Base-by-base conservation (phyloP, 2,113 vertebrate genomes). In the Podarcis cretensis region DNA sequence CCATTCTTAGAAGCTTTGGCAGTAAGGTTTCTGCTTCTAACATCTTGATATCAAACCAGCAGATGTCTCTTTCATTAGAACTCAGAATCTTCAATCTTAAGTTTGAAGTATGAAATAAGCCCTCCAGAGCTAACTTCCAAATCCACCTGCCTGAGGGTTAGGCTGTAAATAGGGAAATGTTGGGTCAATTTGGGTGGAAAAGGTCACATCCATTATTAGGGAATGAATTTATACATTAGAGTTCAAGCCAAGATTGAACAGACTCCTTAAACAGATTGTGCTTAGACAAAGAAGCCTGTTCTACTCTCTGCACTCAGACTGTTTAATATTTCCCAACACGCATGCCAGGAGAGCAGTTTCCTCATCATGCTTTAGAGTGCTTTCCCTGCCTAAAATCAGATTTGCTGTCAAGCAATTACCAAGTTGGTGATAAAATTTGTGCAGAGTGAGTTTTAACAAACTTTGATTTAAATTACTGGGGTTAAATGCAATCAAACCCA, bases 391-490 rank as follows among this genome's bases (percentile, higher is more conserved):
- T 66, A 54, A 76, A 83, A 66, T 66, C 40, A 88, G 57, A 83
- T 88, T 88, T 76, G 3, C 59, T 76, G 37, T 77, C 57, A 83
- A 66, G 69, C 57, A 83, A 75, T 88, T 83, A 43, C 37, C 57
- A 88, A 48, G 71, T 68, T 76, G 37, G 59, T 73, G 59, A 76
- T 83, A 48, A 83, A 75, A 83, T 25, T 75, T 35, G 80, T 76
- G 35, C 27, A 74, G 18, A 83, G 35, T 88, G 87, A 59, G 59
- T 82, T 82, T 76, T 75, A 83, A 75, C 14, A 48, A 76, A 77
- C 59, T 83, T 88, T 88, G 80, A 76, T 76, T 88, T 88, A 76
- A 88, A 88, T 83, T 88, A 76, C 71, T 18, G 32, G 66, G 66
- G 81, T 88, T 75, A 83, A 88, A 88, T 88, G 87, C 30, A 88